phyloP scores from a whole-genome alignment of 2,888 invertebrate species.

The Odontocerum albicorne region DNA sequence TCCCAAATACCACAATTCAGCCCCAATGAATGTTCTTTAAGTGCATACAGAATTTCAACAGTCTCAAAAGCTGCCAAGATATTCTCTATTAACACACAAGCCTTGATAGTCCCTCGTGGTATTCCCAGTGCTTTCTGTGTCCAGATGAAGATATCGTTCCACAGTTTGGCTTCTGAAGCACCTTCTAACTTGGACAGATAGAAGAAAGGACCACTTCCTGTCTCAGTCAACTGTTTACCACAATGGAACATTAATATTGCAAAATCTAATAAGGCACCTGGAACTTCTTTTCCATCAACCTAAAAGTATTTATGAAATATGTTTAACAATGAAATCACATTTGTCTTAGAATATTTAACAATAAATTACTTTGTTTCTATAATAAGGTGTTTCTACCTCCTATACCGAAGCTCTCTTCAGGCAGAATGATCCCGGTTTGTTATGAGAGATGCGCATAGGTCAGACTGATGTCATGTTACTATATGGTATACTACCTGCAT shows the following conservation, averaged over 20 bases:
- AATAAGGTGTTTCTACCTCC: too few relatives aligned
- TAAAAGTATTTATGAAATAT: constrained; percentile 40
- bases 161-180: constrained; percentile 64
- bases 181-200: constrained; percentile 68
- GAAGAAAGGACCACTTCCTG: constrained; percentile 66
- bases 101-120: constrained; percentile 66
- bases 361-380: too few relatives aligned
- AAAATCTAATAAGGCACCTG: constrained; percentile 71
- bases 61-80: constrained; percentile 68
- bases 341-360: too few relatives aligned
- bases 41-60: constrained; percentile 67
- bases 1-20: constrained; percentile 78
- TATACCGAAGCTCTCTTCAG: too few relatives aligned
- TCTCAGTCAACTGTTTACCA: constrained; percentile 54
- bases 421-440: too few relatives aligned
- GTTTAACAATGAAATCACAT: not conserved
- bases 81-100: constrained; percentile 72
- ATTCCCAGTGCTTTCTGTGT: constrained; percentile 57
- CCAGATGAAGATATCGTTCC: constrained; percentile 72
- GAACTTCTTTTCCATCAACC: constrained; percentile 62
- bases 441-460: too few relatives aligned
- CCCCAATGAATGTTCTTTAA: constrained; percentile 67
- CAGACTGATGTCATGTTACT: too few relatives aligned
- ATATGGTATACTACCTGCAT: too few relatives aligned
- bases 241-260: constrained; percentile 68